These are phyloP conservation scores for Neelides folsomi DNA, from an alignment of 2,888 invertebrate species.

Conservation along the genomic window DNA sequence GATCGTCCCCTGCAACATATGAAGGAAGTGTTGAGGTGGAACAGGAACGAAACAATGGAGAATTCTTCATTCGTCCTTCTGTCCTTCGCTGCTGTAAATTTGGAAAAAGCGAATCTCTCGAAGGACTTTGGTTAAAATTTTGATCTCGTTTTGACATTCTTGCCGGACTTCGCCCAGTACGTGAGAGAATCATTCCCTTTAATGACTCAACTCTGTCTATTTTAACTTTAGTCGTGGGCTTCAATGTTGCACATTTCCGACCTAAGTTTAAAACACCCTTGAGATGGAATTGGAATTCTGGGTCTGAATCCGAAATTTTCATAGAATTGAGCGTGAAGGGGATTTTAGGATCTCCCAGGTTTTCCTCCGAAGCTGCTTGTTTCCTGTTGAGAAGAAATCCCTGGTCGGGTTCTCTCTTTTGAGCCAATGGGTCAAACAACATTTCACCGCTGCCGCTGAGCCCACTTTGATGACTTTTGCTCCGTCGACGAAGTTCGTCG, in stretches of 20 bases:
- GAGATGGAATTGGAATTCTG: slow-evolving; percentile 7
- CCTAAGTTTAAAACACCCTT: slow-evolving; percentile 19
- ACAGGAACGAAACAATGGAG: slow-evolving; percentile 55
- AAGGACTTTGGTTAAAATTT: not conserved
- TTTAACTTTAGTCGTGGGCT: slow-evolving; percentile 14
- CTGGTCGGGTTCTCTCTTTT: not conserved
- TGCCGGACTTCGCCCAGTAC: slow-evolving; percentile 19
- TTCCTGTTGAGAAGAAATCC: slow-evolving; percentile 15
- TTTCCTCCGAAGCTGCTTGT: slow-evolving; percentile 25
- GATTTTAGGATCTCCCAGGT: slow-evolving; percentile 7
- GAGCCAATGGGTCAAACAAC: not conserved
- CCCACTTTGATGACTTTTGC: slow-evolving; percentile 3
- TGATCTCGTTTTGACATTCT: slow-evolving; percentile 8
- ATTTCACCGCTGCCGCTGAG: not conserved
- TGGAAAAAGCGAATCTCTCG: no score
- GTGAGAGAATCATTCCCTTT: slow-evolving; percentile 25
- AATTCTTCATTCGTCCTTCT: slow-evolving; percentile 14
- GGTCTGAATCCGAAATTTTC: not conserved
- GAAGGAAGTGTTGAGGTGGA: slow-evolving; percentile 60
- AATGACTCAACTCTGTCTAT: slow-evolving; percentile 31
- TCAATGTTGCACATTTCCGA: slow-evolving; percentile 31
- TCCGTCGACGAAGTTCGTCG: not conserved
- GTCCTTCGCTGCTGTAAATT: no score
- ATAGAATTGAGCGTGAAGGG: slow-evolving; percentile 6
- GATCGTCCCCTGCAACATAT: slow-evolving; percentile 64